Evolutionary conservation across 2,888 invertebrate genomes (phyloP), one percentile per base, ranked within the genome.

Genomic region (Syritta pipiens): DNA sequence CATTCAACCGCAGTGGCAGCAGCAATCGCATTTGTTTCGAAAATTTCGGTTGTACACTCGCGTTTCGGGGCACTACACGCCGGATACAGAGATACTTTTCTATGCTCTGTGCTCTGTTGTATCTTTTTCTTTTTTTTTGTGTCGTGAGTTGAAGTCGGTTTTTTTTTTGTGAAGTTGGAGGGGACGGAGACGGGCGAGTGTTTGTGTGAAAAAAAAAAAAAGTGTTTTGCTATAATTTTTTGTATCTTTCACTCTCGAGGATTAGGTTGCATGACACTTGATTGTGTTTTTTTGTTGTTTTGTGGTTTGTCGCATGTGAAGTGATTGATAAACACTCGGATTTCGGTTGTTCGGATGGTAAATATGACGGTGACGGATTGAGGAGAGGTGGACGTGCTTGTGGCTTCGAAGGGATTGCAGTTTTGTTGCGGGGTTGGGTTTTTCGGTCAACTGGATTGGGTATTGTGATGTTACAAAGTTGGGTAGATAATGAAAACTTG

Each of bases 161-260:
- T 26, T 19, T 6, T 30, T 10, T 49, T 63, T 30, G 4, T 20
- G n/a, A 12, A 17, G 24, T n/a, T 26, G 30, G 32, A 46, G 32
- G 22, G 9, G 20, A 37, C 28, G 46, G 35, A 49, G 62, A 49
- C 37, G 37, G 19, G 72, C 67, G 72, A 32, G 63, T 60, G 69
- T 37, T 48, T 30, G 35, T 62, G 65, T 59, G 65, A 74, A 35
- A n/a, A n/a, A n/a, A n/a, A n/a, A n/a, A n/a, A n/a, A n/a, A 46
- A 42, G 53, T 65, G 65, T 30, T 32, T 68, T 74, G 48, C 67
- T 67, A 74, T 74, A 74, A 74, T 67, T 63, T 60, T 67, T 37
- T 37, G 14, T 17, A 3, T 17, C 17, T 1, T 14, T 37, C 37
- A 30, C 35, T 30, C 24, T 37, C 12, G 74, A 46, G 53, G 57